Evolutionary conservation across 2,113 vertebrate genomes (phyloP), one percentile per base, ranked within the genome.

Genomic region (Mandrillus leucophaeus): DNA sequence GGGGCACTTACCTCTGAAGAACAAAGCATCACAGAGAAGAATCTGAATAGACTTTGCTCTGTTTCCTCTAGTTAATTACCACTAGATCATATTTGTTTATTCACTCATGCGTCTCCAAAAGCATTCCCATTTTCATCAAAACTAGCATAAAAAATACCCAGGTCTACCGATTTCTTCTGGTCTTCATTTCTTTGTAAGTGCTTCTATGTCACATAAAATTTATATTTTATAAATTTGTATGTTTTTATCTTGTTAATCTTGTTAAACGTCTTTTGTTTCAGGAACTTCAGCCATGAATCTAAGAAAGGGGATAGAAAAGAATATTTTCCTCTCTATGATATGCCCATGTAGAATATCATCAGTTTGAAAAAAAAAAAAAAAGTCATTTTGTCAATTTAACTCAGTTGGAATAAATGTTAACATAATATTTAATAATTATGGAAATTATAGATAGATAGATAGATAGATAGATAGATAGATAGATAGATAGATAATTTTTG

Each of bases 351-450:
- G 57, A 64, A 52, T 85, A 66, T 64, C 32, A 55, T 81, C 20
- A 82, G 13, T 57, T 82, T 92, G 48, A 43, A 93, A 92, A 75
- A 85, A 43, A 93, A 92, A 75, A 85, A 50, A 50, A 50, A 48
- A 50, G 48, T 48, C 88, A 81, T 64, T 89, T 78, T 93, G 22
- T 32, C 40, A 70, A 48, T 57, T 68, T 73, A 94, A 79, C 57
- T 93, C 12, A 50, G 12, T n/a, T 90, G 18, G 72, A 78, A 97
- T 94, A 10, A 92, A 6, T 90, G 32, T 43, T 89, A n/a, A 92
- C 17, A 76, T 22, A 35, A 78, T 8, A 92, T 87, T 96, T 57
- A 76, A 94, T 72, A 78, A 83, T 79, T 38, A 57, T 79, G 55
- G 17, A 68, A 75, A 72, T 66, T 50, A 55, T 55, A 52, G 50